Evolutionary conservation across 1,140 invertebrate species (phyloP).

Genomic region (Myzus persicae): DNA sequence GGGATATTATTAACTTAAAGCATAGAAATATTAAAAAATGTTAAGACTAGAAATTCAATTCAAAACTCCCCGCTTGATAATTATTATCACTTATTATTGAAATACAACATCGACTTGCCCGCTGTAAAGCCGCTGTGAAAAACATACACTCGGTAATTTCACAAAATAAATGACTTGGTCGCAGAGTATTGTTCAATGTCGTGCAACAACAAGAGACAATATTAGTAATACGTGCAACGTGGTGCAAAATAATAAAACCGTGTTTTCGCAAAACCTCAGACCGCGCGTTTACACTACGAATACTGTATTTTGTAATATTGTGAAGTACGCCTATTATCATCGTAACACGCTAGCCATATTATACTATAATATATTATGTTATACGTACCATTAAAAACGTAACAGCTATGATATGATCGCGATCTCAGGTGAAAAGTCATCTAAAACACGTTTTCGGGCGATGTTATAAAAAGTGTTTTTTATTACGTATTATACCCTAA

Average conservation of each 20-base stretch:
- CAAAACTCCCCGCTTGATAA: too few relatives aligned
- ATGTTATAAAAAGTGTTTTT: not conserved
- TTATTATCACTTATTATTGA: too few relatives aligned
- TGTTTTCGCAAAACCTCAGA: not conserved
- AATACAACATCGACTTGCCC: too few relatives aligned
- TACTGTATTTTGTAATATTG: not conserved
- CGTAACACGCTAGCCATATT: not conserved
- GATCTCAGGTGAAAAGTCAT: not conserved
- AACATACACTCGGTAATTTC: not conserved
- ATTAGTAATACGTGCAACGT: not conserved
- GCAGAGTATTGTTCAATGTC: not conserved
- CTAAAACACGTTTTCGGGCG: not conserved
- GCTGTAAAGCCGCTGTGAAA: not conserved
- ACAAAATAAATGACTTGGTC: not conserved
- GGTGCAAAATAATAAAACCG: not conserved
- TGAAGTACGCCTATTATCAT: not conserved
- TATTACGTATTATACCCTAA: not conserved
- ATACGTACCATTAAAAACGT: not conserved
- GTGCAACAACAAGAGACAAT: slow-evolving; percentile 2
- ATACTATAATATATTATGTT: not conserved
- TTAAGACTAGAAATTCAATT: not conserved
- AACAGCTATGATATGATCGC: not conserved
- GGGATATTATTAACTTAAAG: not conserved
- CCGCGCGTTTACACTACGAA: not conserved
- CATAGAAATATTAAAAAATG: not conserved